Evolutionary conservation across 2,113 vertebrate genomes (phyloP).

Genomic region (Anarrhichthys ocellatus): DNA sequence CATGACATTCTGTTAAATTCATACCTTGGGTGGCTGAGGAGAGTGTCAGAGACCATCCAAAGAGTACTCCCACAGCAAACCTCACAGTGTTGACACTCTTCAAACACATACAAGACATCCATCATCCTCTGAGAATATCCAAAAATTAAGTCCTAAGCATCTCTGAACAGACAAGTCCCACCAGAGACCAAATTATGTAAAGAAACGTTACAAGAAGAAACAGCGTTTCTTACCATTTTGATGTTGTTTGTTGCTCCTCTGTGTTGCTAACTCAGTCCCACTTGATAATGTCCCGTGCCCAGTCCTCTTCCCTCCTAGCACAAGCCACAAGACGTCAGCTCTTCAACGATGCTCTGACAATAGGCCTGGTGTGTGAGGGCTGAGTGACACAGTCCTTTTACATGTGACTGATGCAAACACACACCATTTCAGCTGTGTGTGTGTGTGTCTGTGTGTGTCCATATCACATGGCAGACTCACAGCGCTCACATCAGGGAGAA

Average conservation of each 20-base stretch:
- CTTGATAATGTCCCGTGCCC: constrained; percentile 7
- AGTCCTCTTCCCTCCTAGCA: constrained; percentile 78
- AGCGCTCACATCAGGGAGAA: background rate
- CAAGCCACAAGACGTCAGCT: constrained; percentile 68
- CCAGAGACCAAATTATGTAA: background rate
- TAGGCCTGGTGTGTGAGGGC: constrained; percentile 63
- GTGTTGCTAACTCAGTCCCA: constrained; percentile 33
- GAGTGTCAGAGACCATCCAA: constrained; percentile 42
- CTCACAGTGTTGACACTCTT: constrained; percentile 50
- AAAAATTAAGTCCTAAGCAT: background rate
- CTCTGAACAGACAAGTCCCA: background rate
- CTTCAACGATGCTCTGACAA: constrained; percentile 58
- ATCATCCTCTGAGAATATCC: background rate
- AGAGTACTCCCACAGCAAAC: constrained; percentile 46
- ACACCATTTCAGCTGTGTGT: constrained; percentile 5
- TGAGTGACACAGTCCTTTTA: constrained; percentile 29
- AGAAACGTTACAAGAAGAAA: background rate
- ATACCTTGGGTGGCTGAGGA: constrained; percentile 72
- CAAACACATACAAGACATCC: constrained; percentile 52
- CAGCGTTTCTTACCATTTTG: constrained; percentile 69
- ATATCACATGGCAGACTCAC: background rate
- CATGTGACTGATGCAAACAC: constrained; percentile 43
- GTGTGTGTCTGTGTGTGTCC: background rate
- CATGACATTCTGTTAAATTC: background rate
- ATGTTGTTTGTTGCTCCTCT: constrained; percentile 28